Evolutionary conservation across 2,797 vertebrate genomes (phyloP), one percentile per base, ranked within the genome.

Genomic region (Erithacus rubecula): DNA sequence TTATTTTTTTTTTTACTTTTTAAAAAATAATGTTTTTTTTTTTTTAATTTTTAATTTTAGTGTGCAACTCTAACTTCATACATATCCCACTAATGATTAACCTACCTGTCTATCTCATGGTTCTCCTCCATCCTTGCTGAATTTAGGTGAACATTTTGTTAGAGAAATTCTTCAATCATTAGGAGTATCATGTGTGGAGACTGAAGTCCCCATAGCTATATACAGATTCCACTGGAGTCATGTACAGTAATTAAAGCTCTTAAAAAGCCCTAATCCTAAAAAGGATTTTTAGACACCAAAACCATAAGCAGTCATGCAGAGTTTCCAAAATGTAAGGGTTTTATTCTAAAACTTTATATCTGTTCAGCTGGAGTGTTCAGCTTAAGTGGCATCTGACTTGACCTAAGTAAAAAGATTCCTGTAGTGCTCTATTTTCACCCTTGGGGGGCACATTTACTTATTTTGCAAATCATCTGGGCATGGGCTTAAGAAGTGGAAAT

Each of bases 181-280:
- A 26, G 20, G 16, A 76, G 2, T 47, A 32, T 44, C 76, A 6
- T 15, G 2, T 29, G 11, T n/a, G 29, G 30, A 65, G 24, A 36
- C 32, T 43, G 26, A 41, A 20, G 5, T 29, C 20, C 27, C 8
- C 20, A 75, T 34, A 36, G 4, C 21, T 44, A 64, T 71, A 63
- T 21, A n/a, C 5, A 72, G 30, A 44, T 83, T 55, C 9, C 26
- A 49, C 10, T 44, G 17, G 79, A 49, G 9, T 37, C 4, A 43
- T 14, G 17, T 24, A 41, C 4, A 6, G 8, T 32, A 59, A 9
- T 43, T 51, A 65, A 53, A 79, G 9, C 5, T 47, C 27, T 84
- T 62, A 41, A 71, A 79, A 39, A 32, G 0, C 0, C 0, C 5
- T 29, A 22, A 46, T 46, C 11, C 21, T 46, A 22, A 46, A 46